phyloP scores from a whole-genome alignment of 2,797 vertebrate genomes.

The Staurois parvus region DNA sequence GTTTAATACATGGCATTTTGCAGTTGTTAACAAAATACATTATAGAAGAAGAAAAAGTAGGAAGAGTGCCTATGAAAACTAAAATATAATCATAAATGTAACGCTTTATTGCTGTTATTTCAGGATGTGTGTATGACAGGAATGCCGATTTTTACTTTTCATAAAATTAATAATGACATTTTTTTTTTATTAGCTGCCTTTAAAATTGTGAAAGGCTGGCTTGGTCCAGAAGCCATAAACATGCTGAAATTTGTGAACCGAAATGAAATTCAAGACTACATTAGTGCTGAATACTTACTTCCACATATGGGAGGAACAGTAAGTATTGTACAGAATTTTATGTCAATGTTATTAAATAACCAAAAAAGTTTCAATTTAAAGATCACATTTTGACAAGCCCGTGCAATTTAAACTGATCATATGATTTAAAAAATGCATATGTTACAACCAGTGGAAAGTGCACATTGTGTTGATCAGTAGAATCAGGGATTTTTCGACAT shows the following conservation, averaged over 20 bases:
- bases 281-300: constrained; percentile 88
- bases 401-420: too few relatives aligned
- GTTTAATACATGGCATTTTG: neutral
- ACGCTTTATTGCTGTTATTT: neutral
- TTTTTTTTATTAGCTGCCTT: constrained; percentile 85
- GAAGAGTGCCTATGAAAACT: neutral
- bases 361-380: too few relatives aligned
- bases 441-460: too few relatives aligned
- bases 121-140: neutral
- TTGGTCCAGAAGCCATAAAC: constrained; percentile 93
- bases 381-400: too few relatives aligned
- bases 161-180: neutral
- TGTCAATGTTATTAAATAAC: too few relatives aligned
- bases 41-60: neutral
- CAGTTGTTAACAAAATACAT: neutral
- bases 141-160: neutral
- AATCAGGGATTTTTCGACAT: too few relatives aligned
- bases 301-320: constrained; percentile 95
- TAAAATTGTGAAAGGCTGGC: constrained; percentile 95
- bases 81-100: neutral
- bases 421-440: too few relatives aligned
- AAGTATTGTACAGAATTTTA: constrained; percentile 67
- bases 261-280: constrained; percentile 86
- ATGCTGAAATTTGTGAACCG: constrained; percentile 90
- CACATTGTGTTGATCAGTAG: too few relatives aligned